A percentile compares a stretch with the other conserved stretches of the same genome.
Conservation (phyloP, 2,113 vertebrate species). For the Campylomormyrus numenius region DNA sequence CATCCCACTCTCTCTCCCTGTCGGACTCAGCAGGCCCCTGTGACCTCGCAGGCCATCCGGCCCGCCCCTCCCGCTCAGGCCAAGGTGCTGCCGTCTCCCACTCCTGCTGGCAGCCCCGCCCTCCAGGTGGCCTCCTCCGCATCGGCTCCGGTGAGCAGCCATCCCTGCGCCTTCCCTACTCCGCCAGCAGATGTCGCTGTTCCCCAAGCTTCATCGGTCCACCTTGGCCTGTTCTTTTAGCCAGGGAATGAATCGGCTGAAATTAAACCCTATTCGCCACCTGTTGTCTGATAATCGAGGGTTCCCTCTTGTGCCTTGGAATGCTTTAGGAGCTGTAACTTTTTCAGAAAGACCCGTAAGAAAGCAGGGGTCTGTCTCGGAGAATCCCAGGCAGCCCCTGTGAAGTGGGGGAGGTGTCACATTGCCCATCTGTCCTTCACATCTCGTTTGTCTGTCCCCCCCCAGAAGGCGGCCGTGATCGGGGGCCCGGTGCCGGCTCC, state of each 20-base stretch:
- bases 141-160: constrained; percentile 43
- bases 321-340: background rate
- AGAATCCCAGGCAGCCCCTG: constrained; percentile 52
- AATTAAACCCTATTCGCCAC: background rate
- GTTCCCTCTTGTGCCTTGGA: background rate
- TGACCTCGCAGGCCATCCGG: constrained; percentile 56
- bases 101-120: constrained; percentile 47
- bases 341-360: too few species aligned
- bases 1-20: constrained; percentile 16
- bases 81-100: constrained; percentile 61
- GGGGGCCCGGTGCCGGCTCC: constrained; percentile 51
- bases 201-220: background rate
- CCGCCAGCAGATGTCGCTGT: background rate
- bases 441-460: constrained; percentile 55
- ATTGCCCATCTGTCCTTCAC: constrained; percentile 57
- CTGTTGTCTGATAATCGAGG: background rate
- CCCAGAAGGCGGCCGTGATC: constrained; percentile 49
- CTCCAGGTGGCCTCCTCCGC: constrained; percentile 57
- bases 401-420: constrained; percentile 51
- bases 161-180: background rate
- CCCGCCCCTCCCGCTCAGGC: constrained; percentile 56
- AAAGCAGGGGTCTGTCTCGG: constrained; percentile 34
- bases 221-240: background rate
- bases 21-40: constrained; percentile 54
- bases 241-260: background rate